Percentiles rank a stretch among this genome's conserved stretches.
Conservation (phyloP, 2,888 invertebrate genomes). For the Cerastis leucographa region DNA sequence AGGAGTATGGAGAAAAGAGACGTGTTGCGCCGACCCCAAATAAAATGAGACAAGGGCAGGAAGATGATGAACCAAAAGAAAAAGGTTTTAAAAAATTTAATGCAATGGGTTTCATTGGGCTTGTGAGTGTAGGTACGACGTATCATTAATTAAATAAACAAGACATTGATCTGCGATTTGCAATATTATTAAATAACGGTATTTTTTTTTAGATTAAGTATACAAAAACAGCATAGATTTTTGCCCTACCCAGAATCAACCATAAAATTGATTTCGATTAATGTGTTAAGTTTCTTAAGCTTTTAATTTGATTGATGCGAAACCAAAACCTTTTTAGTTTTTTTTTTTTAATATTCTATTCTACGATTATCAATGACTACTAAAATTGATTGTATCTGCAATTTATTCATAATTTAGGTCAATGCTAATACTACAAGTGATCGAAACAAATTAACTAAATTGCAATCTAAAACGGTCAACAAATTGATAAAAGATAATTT, state of each 20-base stretch:
- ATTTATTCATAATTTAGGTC: slow-evolving; percentile 41
- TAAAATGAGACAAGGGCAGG: no score
- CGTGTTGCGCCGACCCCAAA: no score
- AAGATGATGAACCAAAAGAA: no score
- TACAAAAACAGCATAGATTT: neutral
- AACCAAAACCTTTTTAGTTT: neutral
- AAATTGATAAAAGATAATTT: slow-evolving; percentile 54
- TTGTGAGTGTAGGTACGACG: neutral
- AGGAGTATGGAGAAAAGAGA: no score
- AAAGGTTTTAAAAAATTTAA: no score
- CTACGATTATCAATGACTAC: neutral
- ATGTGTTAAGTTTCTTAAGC: neutral
- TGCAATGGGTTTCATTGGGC: no score
- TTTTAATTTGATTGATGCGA: neutral
- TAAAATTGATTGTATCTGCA: slow-evolving; percentile 34
- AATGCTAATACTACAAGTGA: slow-evolving; percentile 41
- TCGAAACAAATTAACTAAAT: slow-evolving; percentile 53
- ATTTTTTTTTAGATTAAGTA: no score
- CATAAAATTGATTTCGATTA: neutral
- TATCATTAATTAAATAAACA: neutral
- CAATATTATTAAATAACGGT: neutral
- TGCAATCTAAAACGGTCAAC: slow-evolving; percentile 42
- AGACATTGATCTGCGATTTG: neutral
- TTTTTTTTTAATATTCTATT: neutral
- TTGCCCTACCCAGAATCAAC: neutral